Percentiles rank a stretch among this genome's conserved stretches.
phyloP scores from a whole-genome alignment of 2,888 invertebrate species.

The Cyclophora albipunctata region DNA sequence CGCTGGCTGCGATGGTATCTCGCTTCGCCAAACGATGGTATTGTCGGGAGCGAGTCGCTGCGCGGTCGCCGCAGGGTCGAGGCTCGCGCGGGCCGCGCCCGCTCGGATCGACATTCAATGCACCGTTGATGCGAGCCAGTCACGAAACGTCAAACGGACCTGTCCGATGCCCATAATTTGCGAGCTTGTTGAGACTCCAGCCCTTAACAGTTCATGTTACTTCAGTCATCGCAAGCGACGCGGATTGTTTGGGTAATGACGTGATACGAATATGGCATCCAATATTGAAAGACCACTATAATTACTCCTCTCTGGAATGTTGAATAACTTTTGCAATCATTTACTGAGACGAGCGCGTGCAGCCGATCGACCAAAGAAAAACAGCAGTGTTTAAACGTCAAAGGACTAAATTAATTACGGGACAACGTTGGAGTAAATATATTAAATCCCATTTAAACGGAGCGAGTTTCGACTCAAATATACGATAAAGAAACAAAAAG shows the following conservation, averaged over 20 bases:
- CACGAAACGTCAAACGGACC: conserved; percentile 44
- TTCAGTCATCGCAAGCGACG: neutral
- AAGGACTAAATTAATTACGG: too few species aligned
- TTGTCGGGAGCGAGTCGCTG: conserved; percentile 7
- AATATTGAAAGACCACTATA: too few species aligned
- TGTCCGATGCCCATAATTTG: conserved; percentile 18
- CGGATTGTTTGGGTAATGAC: conserved; percentile 3
- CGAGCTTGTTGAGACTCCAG: conserved; percentile 7
- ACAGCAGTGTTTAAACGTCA: too few species aligned
- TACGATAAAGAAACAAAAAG: too few species aligned
- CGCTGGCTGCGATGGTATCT: conserved; percentile 41
- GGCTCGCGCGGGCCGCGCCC: conserved; percentile 13
- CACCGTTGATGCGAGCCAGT: conserved; percentile 49
- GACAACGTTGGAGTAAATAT: too few species aligned
- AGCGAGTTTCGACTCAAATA: too few species aligned
- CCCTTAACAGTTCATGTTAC: too few species aligned
- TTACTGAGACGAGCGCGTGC: too few species aligned
- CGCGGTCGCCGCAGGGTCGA: conserved; percentile 18
- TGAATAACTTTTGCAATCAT: too few species aligned
- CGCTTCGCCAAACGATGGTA: conserved; percentile 20
- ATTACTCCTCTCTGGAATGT: too few species aligned
- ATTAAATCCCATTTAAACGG: too few species aligned
- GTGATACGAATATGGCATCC: neutral
- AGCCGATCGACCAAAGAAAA: too few species aligned
- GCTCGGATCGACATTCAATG: conserved; percentile 52